Percentiles rank a stretch among this genome's conserved stretches.
Conservation (phyloP, 1,140 invertebrate genomes). For the Cylas formicarius region DNA sequence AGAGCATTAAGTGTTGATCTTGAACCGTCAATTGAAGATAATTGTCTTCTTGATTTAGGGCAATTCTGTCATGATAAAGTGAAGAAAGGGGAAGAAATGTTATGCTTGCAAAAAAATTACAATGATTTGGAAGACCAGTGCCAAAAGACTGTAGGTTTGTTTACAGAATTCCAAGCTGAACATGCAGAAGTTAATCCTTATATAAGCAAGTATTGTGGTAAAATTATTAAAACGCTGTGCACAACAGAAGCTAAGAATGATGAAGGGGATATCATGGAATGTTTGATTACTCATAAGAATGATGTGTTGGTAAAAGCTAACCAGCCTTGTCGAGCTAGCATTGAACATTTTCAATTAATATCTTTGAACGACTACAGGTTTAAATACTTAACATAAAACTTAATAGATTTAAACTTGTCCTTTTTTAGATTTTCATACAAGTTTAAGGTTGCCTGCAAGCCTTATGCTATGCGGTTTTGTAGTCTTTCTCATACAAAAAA, state of each 20-base stretch:
- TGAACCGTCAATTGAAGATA: conserved; percentile 87
- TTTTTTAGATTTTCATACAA: conserved; percentile 73
- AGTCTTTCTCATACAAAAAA: conserved; percentile 68
- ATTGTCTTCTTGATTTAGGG: conserved; percentile 80
- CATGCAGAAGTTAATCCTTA: conserved; percentile 81
- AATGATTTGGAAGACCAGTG: conserved; percentile 51
- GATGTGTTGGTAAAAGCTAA: conserved; percentile 65
- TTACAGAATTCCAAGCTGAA: conserved; percentile 82
- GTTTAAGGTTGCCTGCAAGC: conserved; percentile 87
- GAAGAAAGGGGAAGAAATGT: conserved; percentile 79
- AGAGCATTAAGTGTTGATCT: conserved; percentile 87
- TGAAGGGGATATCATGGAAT: conserved; percentile 85
- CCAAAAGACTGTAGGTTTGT: conserved; percentile 52
- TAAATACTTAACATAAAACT: neutral
- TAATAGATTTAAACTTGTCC: too few species aligned
- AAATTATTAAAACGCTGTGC: conserved; percentile 78
- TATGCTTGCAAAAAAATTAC: conserved; percentile 87
- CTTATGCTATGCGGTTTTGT: conserved; percentile 76
- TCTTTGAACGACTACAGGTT: conserved; percentile 80
- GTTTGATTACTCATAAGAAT: conserved; percentile 89
- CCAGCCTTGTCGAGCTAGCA: conserved; percentile 81
- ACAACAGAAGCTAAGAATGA: conserved; percentile 63
- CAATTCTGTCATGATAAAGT: conserved; percentile 76
- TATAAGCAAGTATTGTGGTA: conserved; percentile 72
- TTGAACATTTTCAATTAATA: conserved; percentile 91